phyloP scores from a whole-genome alignment of 2,113 vertebrate species.

The Myotis yumanensis region DNA sequence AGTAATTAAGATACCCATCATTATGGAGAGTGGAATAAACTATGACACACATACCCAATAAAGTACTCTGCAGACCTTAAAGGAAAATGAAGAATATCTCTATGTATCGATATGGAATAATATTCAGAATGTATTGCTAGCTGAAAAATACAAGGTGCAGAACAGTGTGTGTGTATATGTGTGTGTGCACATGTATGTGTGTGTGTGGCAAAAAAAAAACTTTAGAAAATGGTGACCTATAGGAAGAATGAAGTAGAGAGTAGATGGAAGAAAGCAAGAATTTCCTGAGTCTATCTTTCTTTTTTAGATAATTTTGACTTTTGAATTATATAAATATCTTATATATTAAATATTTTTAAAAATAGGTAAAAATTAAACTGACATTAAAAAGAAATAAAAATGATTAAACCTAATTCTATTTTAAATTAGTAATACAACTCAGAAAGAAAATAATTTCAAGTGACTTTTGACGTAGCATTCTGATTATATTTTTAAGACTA shows the following conservation, averaged over 20 bases:
- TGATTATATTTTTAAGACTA: conserved; percentile 24
- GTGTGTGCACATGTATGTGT: too few species aligned
- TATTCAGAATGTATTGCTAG: background rate
- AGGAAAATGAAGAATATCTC: background rate
- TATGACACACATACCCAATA: background rate
- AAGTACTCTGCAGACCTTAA: background rate
- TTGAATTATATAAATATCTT: background rate
- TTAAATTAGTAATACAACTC: conserved; percentile 32
- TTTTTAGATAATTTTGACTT: conserved; percentile 34
- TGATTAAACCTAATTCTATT: background rate
- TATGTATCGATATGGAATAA: background rate
- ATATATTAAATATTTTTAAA: background rate
- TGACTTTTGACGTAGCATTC: background rate
- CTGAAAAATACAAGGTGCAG: background rate
- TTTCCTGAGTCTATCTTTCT: background rate
- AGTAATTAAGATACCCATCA: background rate
- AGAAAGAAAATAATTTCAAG: background rate
- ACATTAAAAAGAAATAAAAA: conserved; percentile 31
- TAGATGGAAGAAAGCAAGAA: background rate
- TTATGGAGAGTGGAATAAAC: background rate
- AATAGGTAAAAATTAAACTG: conserved; percentile 18
- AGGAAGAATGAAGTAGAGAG: background rate
- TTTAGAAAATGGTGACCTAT: background rate
- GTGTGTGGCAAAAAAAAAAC: background rate
- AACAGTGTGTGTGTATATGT: background rate